Evolutionary conservation across 2,797 vertebrate genomes (phyloP).

Genomic region (Threskiornis aethiopicus): DNA sequence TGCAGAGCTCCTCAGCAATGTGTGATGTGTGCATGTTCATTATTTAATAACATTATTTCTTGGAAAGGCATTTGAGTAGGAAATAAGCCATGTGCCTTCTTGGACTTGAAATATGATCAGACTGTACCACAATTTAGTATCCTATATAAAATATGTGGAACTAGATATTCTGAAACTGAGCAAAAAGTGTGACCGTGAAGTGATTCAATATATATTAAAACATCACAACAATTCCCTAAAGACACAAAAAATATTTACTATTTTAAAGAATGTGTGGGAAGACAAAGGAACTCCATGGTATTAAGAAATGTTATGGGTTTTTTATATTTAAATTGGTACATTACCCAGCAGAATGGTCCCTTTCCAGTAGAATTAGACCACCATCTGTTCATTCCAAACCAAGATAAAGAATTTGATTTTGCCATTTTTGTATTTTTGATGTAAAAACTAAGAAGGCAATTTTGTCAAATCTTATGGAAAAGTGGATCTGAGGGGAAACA

Average conservation of each 20-base stretch:
- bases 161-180: neutral
- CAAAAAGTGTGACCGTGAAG: neutral
- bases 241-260: neutral
- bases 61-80: neutral
- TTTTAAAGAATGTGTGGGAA: neutral
- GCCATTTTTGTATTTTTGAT: neutral
- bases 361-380: neutral
- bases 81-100: neutral
- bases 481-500: neutral
- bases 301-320: neutral
- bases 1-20: neutral
- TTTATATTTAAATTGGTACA: neutral
- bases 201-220: neutral
- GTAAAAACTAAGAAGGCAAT: neutral
- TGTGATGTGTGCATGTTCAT: neutral
- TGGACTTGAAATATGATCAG: neutral
- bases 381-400: neutral
- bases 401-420: neutral
- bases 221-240: neutral
- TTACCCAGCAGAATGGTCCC: neutral
- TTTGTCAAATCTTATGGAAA: constrained; percentile 6
- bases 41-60: neutral
- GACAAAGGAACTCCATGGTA: neutral
- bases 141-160: neutral
- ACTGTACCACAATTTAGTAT: neutral